These are phyloP conservation scores for Pristionchus exspectatus DNA, from an alignment of 2,888 invertebrate species.

Conservation along the genomic window DNA sequence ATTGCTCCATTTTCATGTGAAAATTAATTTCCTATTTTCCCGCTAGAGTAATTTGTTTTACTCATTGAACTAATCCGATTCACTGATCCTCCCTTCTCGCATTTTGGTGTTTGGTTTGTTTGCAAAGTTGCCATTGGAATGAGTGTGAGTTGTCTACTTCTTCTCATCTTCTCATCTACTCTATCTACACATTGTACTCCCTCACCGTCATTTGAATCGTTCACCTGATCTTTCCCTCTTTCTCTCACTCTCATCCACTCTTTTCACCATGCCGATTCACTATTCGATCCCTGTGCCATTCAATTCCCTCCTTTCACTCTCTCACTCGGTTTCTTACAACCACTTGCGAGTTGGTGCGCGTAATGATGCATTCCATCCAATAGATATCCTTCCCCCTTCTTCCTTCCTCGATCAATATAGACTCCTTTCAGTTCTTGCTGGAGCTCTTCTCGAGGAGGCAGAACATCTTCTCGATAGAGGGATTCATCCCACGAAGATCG, in stretches of 20 bases:
- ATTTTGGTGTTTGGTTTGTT: neutral
- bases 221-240: conserved; percentile 46
- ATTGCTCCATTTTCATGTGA: neutral
- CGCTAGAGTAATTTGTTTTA: neutral
- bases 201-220: neutral
- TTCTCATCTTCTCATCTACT: conserved; percentile 44
- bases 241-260: neutral
- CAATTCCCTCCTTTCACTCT: conserved; percentile 33
- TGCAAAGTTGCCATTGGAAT: neutral
- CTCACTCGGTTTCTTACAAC: conserved; percentile 49
- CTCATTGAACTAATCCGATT: neutral
- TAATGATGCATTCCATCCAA: conserved; percentile 8
- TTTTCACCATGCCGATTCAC: conserved; percentile 47
- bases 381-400: neutral
- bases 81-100: neutral
- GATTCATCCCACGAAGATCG: conserved; percentile 98
- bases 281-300: conserved; percentile 33
- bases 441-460: conserved; percentile 95
- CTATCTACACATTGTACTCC: neutral
- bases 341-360: conserved; percentile 28
- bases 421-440: conserved; percentile 85
- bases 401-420: neutral
- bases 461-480: conserved; percentile 93
- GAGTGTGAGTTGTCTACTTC: conserved; percentile 31
- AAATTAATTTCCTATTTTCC: neutral